Evolutionary conservation across 2,113 vertebrate genomes (phyloP), one percentile per base, ranked within the genome.

Genomic region (Chascanopsetta lugubris): DNA sequence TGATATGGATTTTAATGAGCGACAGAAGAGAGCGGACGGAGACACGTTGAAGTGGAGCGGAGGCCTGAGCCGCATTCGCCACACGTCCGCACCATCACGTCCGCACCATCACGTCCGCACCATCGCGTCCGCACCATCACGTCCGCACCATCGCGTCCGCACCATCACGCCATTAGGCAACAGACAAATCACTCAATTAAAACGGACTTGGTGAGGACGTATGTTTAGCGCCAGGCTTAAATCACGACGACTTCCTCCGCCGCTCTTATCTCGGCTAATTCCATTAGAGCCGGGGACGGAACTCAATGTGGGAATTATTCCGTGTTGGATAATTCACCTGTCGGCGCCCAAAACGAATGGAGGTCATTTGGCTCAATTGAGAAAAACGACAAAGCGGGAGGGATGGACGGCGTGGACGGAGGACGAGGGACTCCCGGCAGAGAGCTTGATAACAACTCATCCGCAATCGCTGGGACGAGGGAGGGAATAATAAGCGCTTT

Each of bases 131-230:
- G 87, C 57, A 3, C 34, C 36, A 17, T n/a, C 73, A 88, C 87
- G 87, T n/a, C n/a, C n/a, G n/a, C n/a, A n/a, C n/a, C n/a, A n/a
- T n/a, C 82, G 92, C 89, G 92, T 94, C 91, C 70, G 87, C 57
- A 3, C 34, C 36, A 17, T n/a, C 73, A 88, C 87, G 87, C 88
- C 92, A 92, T 94, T 94, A 94, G 89, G 91, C 93, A 92, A 85
- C 85, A 95, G 94, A 96, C 93, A 93, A 94, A 95, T 94, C 93
- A 92, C 94, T 95, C 93, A 92, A 95, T 96, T 96, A 96, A 94
- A 94, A 91, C 69, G 89, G 82, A 6, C 87, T 90, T 54, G 9
- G 46, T 4, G 29, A 73, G 75, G 79, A 78, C 60, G 69, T 71
- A 62, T 81, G 79, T 92, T 94, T 86, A 70, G 85, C 90, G 92